Evolutionary conservation across 2,888 invertebrate genomes (phyloP), one percentile per base, ranked within the genome.

Genomic region (Cancer borealis): DNA sequence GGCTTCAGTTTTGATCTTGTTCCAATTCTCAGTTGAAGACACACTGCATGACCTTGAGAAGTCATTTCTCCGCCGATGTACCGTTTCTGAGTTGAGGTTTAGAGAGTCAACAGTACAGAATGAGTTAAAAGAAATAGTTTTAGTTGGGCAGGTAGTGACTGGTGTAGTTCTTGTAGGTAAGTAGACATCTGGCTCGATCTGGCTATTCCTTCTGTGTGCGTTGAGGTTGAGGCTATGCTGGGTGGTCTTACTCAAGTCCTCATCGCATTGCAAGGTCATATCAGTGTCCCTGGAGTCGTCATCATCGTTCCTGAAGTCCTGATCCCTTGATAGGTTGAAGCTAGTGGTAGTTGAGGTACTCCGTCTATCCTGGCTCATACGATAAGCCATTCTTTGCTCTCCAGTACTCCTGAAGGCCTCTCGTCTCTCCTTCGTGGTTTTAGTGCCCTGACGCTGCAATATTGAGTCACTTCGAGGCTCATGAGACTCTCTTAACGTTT

Each of bases 401-500:
- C 90, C 46, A 3, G 79, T 84, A n/a, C 54, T 91, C 54, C 84
- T 93, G 30, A 84, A 84, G 84, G 49, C 88, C 30, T 73, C 92
- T 21, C 92, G 88, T 54, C 92, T 88, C 30, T 49, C 60, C 47
- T 92, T 88, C 6, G 46, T 46, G 30, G 66, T 92, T 26, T 66
- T 92, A 30, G 8, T 46, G 73, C 73, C 88, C 26, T 73, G 54
- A 21, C 88, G 45, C 46, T 79, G 30, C 79, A 79, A 26, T 3
- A 8, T 79, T 0, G 79, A 21, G 30, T 26, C 30, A 17, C 12
- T 30, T 0, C 49, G 39, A 3, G 26, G 3, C 45, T 46, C 88
- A 6, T 0, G 1, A 30, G 12, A 79, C 1, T 79, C 79, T 8
- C 30, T 30, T 46, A 54, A 0, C n/a, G 4, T 3, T 12, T 21